phyloP scores from a whole-genome alignment of 2,113 vertebrate genomes.

The Thinocorus orbignyianus region DNA sequence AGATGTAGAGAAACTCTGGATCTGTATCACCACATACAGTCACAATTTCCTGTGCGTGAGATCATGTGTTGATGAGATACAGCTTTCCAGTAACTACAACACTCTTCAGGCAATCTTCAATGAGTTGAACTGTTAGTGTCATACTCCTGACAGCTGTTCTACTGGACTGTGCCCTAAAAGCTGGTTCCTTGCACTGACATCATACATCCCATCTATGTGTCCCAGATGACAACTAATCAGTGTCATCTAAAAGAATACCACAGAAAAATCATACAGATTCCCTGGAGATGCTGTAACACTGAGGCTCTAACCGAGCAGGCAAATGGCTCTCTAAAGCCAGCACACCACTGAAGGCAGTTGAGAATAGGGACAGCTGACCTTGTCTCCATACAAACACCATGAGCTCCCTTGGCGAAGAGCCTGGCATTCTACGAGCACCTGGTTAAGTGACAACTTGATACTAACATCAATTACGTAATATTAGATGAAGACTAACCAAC shows the following conservation, averaged over 20 bases:
- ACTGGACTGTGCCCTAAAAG: neutral
- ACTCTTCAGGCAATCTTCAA: neutral
- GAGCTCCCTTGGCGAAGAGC: slow-evolving; percentile 31
- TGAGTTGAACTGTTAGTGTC: neutral
- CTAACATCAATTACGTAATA: neutral
- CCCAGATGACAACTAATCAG: neutral
- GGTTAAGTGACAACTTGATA: slow-evolving; percentile 40
- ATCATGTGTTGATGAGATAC: neutral
- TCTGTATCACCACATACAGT: neutral
- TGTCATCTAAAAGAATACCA: neutral
- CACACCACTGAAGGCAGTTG: neutral
- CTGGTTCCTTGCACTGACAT: neutral
- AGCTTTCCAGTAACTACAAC: neutral
- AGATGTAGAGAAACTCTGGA: neutral
- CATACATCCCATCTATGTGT: neutral
- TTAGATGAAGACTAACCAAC: slow-evolving; percentile 10
- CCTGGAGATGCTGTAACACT: neutral
- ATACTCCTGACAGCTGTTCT: neutral
- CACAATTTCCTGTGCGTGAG: neutral
- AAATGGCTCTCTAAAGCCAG: neutral
- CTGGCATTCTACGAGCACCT: slow-evolving; percentile 38
- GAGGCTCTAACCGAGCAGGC: neutral
- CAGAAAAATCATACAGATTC: neutral
- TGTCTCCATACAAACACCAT: neutral
- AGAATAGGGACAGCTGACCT: slow-evolving; percentile 19